These are phyloP conservation scores for Cheiracanthium punctorium DNA, from an alignment of 2,888 invertebrate species.

Conservation along the genomic window DNA sequence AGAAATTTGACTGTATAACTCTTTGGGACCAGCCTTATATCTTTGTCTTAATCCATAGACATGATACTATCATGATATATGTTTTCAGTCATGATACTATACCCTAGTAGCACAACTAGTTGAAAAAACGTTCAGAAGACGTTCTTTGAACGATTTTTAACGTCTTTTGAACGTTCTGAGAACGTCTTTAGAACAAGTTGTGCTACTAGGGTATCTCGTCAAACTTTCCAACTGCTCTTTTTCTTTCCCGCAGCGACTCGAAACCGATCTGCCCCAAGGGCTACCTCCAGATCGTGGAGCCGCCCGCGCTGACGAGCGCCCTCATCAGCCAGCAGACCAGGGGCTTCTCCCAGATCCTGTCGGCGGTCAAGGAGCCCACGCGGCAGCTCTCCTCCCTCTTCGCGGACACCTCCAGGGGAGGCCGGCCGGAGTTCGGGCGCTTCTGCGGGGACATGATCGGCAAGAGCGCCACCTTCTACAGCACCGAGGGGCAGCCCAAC, in stretches of 20 bases:
- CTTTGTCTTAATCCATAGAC: too few relatives aligned
- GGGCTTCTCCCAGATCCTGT: constrained; percentile 70
- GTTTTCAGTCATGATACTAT: neutral
- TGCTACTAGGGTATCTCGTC: too few relatives aligned
- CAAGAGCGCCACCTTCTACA: constrained; percentile 63
- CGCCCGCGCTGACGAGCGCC: constrained; percentile 55
- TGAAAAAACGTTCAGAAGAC: too few relatives aligned
- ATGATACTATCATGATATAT: neutral
- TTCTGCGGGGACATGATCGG: constrained; percentile 70
- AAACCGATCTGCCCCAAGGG: constrained; percentile 52
- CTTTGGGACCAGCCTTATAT: too few relatives aligned
- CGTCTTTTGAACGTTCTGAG: too few relatives aligned
- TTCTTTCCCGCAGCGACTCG: constrained; percentile 14
- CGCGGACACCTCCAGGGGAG: constrained; percentile 54
- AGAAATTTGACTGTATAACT: too few relatives aligned
- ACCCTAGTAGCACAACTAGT: too few relatives aligned
- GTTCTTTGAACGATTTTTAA: too few relatives aligned
- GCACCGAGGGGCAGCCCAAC: constrained; percentile 84
- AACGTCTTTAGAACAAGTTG: too few relatives aligned
- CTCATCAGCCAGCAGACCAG: constrained; percentile 69
- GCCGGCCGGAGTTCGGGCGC: constrained; percentile 62
- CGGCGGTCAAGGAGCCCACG: constrained; percentile 69
- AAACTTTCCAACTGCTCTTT: neutral
- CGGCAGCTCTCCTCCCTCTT: constrained; percentile 62
- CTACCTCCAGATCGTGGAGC: constrained; percentile 64